Conservation (phyloP, 2,797 vertebrate species). For the Myripristis murdjan region DNA sequence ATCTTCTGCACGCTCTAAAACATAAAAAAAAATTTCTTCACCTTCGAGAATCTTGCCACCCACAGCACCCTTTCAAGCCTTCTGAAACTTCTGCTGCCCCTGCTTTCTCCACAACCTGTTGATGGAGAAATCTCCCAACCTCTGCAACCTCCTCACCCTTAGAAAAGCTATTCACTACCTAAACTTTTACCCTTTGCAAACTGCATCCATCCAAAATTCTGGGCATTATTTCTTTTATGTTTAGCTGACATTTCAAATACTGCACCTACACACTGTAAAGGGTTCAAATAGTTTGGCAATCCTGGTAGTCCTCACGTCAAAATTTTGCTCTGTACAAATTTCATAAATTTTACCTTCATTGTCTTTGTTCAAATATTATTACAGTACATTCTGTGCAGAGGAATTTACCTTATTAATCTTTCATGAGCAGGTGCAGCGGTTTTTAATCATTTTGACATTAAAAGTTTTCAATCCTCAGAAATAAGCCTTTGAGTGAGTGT, state of each 20-base stretch:
- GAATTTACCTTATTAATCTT: not conserved
- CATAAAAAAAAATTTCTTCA: conserved; percentile 14
- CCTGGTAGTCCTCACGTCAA: too few species aligned
- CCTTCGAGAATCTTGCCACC: conserved; percentile 20
- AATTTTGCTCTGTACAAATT: too few species aligned
- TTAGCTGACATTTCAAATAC: too few species aligned
- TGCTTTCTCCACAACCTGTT: not conserved
- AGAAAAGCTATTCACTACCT: not conserved
- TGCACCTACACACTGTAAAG: too few species aligned
- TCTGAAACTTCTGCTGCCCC: not conserved
- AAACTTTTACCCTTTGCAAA: not conserved
- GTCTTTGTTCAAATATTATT: conserved; percentile 1
- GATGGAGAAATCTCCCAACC: not conserved
- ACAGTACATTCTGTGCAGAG: not conserved
- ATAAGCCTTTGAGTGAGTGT: not conserved
- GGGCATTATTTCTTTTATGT: too few species aligned
- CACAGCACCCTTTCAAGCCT: not conserved
- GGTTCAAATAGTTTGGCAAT: too few species aligned
- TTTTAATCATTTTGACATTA: not conserved
- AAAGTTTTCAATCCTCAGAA: conserved; percentile 12
- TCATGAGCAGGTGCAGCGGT: not conserved
- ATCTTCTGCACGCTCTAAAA: conserved; percentile 17
- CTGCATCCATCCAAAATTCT: not conserved
- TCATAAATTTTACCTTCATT: not conserved
- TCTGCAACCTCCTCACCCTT: not conserved